A percentile compares a stretch with the other conserved stretches of the same genome.
Conservation (phyloP, 2,888 invertebrate genomes). For the Ormyrus rosae region DNA sequence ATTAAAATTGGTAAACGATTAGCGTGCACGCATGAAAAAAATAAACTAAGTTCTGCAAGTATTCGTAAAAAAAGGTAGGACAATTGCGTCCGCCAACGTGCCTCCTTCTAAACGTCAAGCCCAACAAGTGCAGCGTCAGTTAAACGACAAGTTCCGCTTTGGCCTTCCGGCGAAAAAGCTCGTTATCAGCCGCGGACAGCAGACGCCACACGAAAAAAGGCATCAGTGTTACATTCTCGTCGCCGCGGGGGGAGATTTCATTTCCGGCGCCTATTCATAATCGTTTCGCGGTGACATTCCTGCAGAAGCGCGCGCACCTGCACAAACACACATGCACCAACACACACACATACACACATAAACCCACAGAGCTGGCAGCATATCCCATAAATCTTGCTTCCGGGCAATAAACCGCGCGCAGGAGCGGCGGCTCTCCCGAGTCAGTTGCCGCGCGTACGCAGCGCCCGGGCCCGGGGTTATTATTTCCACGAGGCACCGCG, state of each 20-base stretch:
- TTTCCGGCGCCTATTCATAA: constrained; percentile 47
- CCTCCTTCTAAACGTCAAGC: too few relatives aligned
- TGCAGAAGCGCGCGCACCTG: neutral
- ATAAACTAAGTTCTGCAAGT: too few relatives aligned
- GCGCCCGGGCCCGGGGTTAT: neutral
- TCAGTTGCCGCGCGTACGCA: neutral
- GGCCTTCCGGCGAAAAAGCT: too few relatives aligned
- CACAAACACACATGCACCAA: neutral
- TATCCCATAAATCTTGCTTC: constrained; percentile 18
- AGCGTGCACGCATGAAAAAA: too few relatives aligned
- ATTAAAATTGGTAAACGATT: too few relatives aligned
- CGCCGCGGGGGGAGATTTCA: constrained; percentile 13
- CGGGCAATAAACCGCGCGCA: neutral
- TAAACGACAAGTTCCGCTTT: too few relatives aligned
- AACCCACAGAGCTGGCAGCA: neutral
- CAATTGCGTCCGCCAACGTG: too few relatives aligned
- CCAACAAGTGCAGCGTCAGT: too few relatives aligned
- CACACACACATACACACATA: neutral
- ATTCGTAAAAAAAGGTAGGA: too few relatives aligned
- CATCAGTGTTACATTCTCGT: too few relatives aligned
- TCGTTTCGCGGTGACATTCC: constrained; percentile 35
- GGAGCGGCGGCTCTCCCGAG: neutral
- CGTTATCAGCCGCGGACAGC: too few relatives aligned
- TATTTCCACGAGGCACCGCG: constrained; percentile 26
- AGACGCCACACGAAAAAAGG: too few relatives aligned